Percentiles rank a stretch among this genome's conserved stretches.
These are phyloP conservation scores for Euzetes globulus DNA, from an alignment of 2,888 invertebrate genomes.

Conservation along the genomic window DNA sequence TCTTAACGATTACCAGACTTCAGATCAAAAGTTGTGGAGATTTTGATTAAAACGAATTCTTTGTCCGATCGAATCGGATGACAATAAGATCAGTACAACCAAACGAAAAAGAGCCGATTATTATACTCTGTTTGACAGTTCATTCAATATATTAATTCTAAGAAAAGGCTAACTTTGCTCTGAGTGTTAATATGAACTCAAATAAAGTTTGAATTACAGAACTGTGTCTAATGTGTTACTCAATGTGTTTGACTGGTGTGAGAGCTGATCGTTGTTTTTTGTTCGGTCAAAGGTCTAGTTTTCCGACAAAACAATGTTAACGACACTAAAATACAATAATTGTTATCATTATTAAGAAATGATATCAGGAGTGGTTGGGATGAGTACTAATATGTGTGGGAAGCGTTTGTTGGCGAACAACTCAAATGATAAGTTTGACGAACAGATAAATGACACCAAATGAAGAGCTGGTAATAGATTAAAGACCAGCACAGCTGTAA, in stretches of 20 bases:
- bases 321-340: background rate
- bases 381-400: background rate
- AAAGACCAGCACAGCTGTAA: conserved; percentile 6
- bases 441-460: conserved; percentile 7
- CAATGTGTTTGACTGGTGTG: no score
- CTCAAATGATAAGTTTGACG: background rate
- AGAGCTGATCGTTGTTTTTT: background rate
- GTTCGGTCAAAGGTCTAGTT: background rate
- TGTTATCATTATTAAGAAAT: conserved; percentile 4
- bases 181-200: background rate
- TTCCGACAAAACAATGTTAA: background rate
- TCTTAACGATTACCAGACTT: background rate
- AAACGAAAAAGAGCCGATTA: background rate
- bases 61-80: background rate
- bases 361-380: background rate
- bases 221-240: background rate
- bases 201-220: background rate
- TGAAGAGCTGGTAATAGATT: background rate
- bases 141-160: no score
- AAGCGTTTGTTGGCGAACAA: background rate
- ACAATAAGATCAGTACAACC: background rate
- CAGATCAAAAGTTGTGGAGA: background rate
- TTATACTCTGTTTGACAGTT: no score
- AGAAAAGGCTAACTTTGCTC: background rate
- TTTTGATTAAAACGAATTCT: background rate